Percentiles rank a stretch among this genome's conserved stretches.
Evolutionary conservation across 37 sponge, comb jelly and placozoan genomes (phyloP).

Genomic region (Theonella swinhoei): DNA sequence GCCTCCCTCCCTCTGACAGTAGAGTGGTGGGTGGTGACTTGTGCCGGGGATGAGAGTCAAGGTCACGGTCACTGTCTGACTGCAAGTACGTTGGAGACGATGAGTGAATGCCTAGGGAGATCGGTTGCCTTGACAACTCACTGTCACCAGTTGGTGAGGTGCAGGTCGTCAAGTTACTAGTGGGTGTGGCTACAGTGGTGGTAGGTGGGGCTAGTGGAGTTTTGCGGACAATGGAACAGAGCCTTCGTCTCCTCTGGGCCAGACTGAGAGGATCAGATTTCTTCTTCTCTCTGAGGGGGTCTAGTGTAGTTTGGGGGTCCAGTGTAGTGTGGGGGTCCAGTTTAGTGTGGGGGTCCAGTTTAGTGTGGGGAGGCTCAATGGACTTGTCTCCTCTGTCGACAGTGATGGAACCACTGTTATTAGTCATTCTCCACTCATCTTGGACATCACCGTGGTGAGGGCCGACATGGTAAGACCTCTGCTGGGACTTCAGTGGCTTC

Average conservation of each 20-base stretch:
- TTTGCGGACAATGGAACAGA: slow-evolving; percentile 34
- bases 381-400: too few species aligned
- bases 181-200: background rate
- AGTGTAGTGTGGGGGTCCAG: background rate
- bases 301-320: background rate
- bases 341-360: too few species aligned
- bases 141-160: background rate
- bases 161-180: background rate
- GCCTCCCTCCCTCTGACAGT: background rate
- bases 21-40: slow-evolving; percentile 7
- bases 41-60: background rate
- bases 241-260: slow-evolving; percentile 41
- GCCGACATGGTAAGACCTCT: too few species aligned
- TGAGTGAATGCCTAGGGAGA: background rate
- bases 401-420: background rate
- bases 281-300: slow-evolving; percentile 9
- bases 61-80: too few species aligned
- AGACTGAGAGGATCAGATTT: slow-evolving; percentile 23
- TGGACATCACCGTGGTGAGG: background rate
- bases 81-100: too few species aligned
- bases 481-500: background rate
- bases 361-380: too few species aligned
- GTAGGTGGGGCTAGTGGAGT: background rate
- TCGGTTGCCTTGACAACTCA: background rate
- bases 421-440: background rate